A percentile compares a stretch with the other conserved stretches of the same genome.
Evolutionary conservation across 2,888 invertebrate species (phyloP).

Genomic region (Conchocele bisecta): DNA sequence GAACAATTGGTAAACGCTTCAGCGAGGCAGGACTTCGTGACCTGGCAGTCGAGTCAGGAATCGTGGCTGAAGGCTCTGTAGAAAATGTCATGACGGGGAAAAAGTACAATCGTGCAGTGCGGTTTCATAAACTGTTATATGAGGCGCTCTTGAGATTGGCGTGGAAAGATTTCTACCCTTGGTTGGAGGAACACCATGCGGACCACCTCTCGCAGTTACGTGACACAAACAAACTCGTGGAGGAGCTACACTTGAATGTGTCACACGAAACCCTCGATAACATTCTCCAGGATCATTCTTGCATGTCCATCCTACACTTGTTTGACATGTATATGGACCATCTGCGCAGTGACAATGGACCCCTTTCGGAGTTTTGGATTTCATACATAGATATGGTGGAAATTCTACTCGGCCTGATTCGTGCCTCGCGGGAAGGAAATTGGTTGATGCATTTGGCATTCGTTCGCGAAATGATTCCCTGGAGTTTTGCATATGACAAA

Average conservation of each 20-base stretch:
- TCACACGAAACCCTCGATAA: not conserved
- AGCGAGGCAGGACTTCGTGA: constrained; percentile 23
- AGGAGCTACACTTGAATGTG: not conserved
- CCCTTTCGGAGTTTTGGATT: too few relatives aligned
- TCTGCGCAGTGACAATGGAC: not conserved
- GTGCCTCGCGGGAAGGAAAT: too few relatives aligned
- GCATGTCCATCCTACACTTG: constrained; percentile 25
- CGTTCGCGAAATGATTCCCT: too few relatives aligned
- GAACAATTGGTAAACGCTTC: constrained; percentile 32
- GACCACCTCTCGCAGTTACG: not conserved
- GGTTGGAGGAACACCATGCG: not conserved
- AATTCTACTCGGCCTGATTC: too few relatives aligned
- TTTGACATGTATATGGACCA: constrained; percentile 9
- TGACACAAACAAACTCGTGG: not conserved
- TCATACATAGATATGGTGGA: too few relatives aligned
- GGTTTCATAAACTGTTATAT: constrained; percentile 35
- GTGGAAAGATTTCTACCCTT: constrained; percentile 3
- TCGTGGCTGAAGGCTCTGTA: constrained; percentile 31
- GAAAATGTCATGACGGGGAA: constrained; percentile 24
- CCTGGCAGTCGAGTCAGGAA: constrained; percentile 10
- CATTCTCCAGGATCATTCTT: not conserved
- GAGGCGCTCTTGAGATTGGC: constrained; percentile 33
- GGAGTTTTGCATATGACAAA: too few relatives aligned
- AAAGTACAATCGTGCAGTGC: constrained; percentile 40
- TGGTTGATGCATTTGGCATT: too few relatives aligned